Conservation (phyloP, 2,888 invertebrate genomes). For the Alcis repandata region DNA sequence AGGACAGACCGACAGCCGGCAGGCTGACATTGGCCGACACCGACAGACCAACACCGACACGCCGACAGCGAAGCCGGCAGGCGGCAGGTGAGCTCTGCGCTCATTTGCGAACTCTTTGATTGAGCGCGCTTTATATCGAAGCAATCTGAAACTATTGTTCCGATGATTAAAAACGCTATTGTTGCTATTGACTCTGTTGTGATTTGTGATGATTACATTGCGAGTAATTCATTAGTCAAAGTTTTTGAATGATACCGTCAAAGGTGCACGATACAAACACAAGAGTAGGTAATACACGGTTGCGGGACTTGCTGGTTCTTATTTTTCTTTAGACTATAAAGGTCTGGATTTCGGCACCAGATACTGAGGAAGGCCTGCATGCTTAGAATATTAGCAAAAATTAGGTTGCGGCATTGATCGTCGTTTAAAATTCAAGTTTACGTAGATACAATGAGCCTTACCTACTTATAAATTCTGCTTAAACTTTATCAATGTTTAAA, state of each 20-base stretch:
- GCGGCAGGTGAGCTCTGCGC: constrained; percentile 50
- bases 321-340: too few species aligned
- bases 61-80: not conserved
- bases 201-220: constrained; percentile 20
- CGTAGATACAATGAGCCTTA: too few species aligned
- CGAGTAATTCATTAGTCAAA: constrained; percentile 56
- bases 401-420: too few species aligned
- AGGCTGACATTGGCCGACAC: constrained; percentile 25
- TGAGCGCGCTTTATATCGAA: constrained; percentile 55
- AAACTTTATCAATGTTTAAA: too few species aligned
- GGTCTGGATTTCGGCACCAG: too few species aligned
- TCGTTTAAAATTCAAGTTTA: too few species aligned
- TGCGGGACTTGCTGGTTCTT: too few species aligned
- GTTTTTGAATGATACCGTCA: constrained; percentile 39
- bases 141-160: constrained; percentile 34
- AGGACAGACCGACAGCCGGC: constrained; percentile 27
- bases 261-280: not conserved
- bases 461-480: too few species aligned
- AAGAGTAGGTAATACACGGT: too few species aligned
- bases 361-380: too few species aligned
- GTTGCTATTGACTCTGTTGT: constrained; percentile 40
- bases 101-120: constrained; percentile 61
- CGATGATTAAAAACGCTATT: constrained; percentile 45
- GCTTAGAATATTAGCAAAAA: too few species aligned
- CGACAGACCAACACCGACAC: constrained; percentile 12